Conservation (phyloP, 2,113 vertebrate genomes). For the Gasterosteus aculeatus region DNA sequence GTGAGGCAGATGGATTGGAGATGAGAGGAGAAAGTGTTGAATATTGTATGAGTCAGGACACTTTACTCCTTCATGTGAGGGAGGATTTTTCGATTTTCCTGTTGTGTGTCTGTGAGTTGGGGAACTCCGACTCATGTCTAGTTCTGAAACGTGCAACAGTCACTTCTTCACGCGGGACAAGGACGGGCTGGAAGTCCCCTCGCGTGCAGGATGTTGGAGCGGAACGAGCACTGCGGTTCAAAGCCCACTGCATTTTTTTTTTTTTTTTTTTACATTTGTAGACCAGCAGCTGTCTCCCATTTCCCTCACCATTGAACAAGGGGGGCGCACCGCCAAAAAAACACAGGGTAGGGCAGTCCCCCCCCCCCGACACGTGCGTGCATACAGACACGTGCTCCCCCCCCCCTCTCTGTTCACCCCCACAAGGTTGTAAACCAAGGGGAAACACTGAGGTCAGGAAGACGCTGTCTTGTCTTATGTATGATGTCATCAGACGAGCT, state of each 20-base stretch:
- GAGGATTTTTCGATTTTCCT: slow-evolving; percentile 7
- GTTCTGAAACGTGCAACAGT: slow-evolving; percentile 25
- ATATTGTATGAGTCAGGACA: slow-evolving; percentile 52
- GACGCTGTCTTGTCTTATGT: too few relatives aligned
- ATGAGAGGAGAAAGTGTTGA: slow-evolving; percentile 33
- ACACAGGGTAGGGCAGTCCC: too few relatives aligned
- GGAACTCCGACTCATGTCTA: slow-evolving; percentile 20
- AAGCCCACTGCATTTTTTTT: background rate
- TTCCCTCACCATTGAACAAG: background rate
- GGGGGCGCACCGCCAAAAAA: too few relatives aligned
- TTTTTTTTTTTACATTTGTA: background rate
- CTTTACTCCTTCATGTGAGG: slow-evolving; percentile 11
- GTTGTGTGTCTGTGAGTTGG: background rate
- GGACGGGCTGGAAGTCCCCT: slow-evolving; percentile 58
- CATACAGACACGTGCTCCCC: too few relatives aligned
- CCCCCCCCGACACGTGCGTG: too few relatives aligned
- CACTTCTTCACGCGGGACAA: background rate
- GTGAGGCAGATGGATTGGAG: slow-evolving; percentile 42
- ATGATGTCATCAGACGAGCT: background rate
- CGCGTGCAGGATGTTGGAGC: slow-evolving; percentile 38
- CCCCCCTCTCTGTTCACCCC: too few relatives aligned
- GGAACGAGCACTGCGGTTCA: slow-evolving; percentile 8
- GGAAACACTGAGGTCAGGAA: too few relatives aligned
- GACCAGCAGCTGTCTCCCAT: background rate
- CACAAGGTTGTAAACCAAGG: too few relatives aligned